These are phyloP conservation scores for Hirtodrosophila cameraria DNA, from an alignment of 2,888 invertebrate genomes.

Conservation along the genomic window DNA sequence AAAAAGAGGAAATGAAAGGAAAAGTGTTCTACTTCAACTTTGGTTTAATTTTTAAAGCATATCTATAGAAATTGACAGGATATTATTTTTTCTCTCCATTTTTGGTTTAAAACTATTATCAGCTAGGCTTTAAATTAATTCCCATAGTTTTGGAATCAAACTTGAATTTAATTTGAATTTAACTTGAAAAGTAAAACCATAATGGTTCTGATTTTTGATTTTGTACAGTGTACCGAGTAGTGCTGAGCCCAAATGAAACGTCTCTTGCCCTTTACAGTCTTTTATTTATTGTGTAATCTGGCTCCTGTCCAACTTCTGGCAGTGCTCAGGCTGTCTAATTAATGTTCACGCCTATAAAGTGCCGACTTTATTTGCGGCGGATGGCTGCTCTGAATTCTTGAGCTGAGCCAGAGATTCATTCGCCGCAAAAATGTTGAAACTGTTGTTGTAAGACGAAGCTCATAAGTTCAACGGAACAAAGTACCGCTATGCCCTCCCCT, in stretches of 20 bases:
- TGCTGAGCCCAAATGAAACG: slow-evolving; percentile 2
- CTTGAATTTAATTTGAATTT: too few species aligned
- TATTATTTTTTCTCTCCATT: too few species aligned
- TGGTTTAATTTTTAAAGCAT: too few species aligned
- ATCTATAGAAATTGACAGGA: too few species aligned
- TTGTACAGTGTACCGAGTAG: too few species aligned
- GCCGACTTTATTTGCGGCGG: slow-evolving; percentile 67
- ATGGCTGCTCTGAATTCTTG: slow-evolving; percentile 59
- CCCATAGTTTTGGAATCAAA: too few species aligned
- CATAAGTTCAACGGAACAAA: slow-evolving; percentile 69
- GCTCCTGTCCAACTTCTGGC: slow-evolving; percentile 45
- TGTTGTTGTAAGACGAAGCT: slow-evolving; percentile 26
- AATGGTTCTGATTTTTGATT: too few species aligned
- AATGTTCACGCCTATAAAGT: slow-evolving; percentile 72
- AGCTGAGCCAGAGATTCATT: slow-evolving; percentile 34
- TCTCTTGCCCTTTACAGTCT: slow-evolving; percentile 26
- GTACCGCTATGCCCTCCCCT: slow-evolving; percentile 56
- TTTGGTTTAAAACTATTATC: too few species aligned
- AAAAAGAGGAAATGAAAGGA: too few species aligned
- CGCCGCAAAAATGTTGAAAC: slow-evolving; percentile 52
- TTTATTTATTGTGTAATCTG: slow-evolving; percentile 62
- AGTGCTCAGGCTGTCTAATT: slow-evolving; percentile 61
- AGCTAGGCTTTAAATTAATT: too few species aligned
- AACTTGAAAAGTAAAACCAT: too few species aligned
- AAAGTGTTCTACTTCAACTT: too few species aligned